Percentiles rank a stretch among this genome's conserved stretches.
These are phyloP conservation scores for Hypothenemus hampei DNA, from an alignment of 1,140 invertebrate species.

Conservation along the genomic window DNA sequence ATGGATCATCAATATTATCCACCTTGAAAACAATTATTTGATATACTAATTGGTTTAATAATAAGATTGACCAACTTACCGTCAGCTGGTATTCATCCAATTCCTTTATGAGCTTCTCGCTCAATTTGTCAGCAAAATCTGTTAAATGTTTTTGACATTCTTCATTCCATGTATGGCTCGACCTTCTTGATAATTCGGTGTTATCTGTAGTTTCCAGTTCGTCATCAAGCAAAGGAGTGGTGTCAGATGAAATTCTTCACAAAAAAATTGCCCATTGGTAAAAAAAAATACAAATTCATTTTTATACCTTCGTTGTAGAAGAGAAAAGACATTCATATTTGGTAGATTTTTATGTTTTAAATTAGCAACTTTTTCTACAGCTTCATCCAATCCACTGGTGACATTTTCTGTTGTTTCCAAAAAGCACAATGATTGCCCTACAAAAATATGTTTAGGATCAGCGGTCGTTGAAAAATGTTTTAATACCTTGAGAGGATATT, in stretches of 20 bases:
- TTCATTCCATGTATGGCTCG: conserved; percentile 55
- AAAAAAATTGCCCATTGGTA: too few relatives aligned
- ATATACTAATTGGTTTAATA: not conserved
- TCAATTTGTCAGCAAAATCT: conserved; percentile 69
- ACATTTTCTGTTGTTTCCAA: conserved; percentile 63
- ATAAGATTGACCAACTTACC: conserved; percentile 4
- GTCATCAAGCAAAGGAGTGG: conserved; percentile 41
- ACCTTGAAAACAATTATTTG: conserved; percentile 29
- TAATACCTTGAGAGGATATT: not conserved
- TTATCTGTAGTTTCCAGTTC: conserved; percentile 26
- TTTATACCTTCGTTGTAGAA: conserved; percentile 49
- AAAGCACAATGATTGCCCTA: conserved; percentile 39
- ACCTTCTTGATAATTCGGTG: conserved; percentile 25
- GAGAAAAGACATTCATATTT: conserved; percentile 51
- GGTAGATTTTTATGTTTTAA: conserved; percentile 49
- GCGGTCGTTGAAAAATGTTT: too few relatives aligned
- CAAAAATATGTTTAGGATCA: too few relatives aligned
- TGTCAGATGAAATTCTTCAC: conserved; percentile 24
- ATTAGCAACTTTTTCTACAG: conserved; percentile 52
- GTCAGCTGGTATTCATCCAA: conserved; percentile 59
- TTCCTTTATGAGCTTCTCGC: conserved; percentile 67
- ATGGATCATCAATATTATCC: conserved; percentile 55
- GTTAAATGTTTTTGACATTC: conserved; percentile 63
- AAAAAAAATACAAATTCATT: too few relatives aligned
- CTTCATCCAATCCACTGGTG: conserved; percentile 60